Base-by-base conservation (phyloP, 1,140 invertebrate genomes). In the Dufourea novaeangliae region DNA sequence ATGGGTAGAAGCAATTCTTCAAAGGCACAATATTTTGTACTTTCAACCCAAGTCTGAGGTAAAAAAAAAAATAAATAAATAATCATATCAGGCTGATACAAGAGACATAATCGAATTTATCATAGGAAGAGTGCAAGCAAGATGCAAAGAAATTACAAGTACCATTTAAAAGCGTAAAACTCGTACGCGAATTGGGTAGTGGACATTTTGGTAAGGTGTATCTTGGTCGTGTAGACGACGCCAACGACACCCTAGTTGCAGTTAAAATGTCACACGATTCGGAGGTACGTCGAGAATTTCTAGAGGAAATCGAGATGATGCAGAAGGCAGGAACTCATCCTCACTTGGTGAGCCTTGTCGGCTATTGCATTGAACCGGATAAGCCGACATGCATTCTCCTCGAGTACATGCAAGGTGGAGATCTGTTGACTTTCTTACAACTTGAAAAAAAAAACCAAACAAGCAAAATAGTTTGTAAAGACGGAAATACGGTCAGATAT, bases 401-500 rank as follows among this genome's bases (percentile, higher is more conserved):
- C 91, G 97, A 98, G 87, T 97, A 95, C 85, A 95, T 97, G 22
- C 94, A 95, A 0, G 95, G 95, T 69, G 97, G 97, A 3, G 96
- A 97, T 90, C 91, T 98, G 56, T 94, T 97, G 63, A 93, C 93
- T 2, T 94, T 95, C 86, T 89, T 95, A 14, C 88, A 92, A 41
- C 10, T 41, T 11, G 52, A 70, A 52, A 71, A 68, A 29, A 78
- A 75, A 12, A 17, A 57, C 32, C 7, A 39, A 46, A 14, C 14
- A 17, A 14, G 29, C 11, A 56, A 34, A 64, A 37, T 14, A 8
- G 6, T 10, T n/a, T 10, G 17, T 3, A 1, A 70, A 1, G 4
- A 56, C 5, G 6, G 61, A 54, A 20, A 22, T 11, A 27, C 52
- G 0, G 2, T 50, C 17, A 20, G 14, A 34, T 25, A 39, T 27